Evolutionary conservation across 2,888 invertebrate species (phyloP), one percentile per base, ranked within the genome.

Genomic region (Tetramorium bicarinatum): DNA sequence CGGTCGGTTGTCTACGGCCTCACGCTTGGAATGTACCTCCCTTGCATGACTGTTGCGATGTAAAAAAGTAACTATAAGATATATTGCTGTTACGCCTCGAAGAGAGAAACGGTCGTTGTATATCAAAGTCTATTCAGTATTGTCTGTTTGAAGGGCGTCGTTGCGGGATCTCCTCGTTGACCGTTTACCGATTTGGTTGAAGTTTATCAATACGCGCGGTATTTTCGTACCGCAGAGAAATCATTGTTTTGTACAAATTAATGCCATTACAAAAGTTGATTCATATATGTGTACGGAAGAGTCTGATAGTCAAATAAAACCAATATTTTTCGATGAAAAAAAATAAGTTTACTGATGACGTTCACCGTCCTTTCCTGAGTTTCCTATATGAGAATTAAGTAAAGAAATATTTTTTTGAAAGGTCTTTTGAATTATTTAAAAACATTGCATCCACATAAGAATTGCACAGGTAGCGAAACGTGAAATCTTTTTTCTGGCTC

Each of bases 221-320:
- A 89, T 85, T 88, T 84, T 86, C 83, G 64, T 88, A 85, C 69
- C 56, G 69, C 59, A 38, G 21, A 44, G 21, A 67, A 75, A 47
- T 59, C 79, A 86, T 88, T 64, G 69, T 85, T 90, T 88, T 90
- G 86, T 90, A 90, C 85, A 90, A 82, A 87, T 84, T 84, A 80
- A n/a, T 69, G 34, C 76, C 84, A 85, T 82, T 72, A 75, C 76
- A 82, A 38, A 49, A 74, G 74, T 84, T 85, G 69, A 82, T 85
- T 90, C 77, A 76, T 83, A 87, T 76, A 82, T 77, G 66, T 74
- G 64, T 67, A 71, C 38, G 49, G 44, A 72, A 82, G 82, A 86
- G 64, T 88, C 77, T 86, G 86, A 61, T 66, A 66, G 64, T 29
- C 67, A 59, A 86, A 90, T 88, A 89, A 90, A 90, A 71, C 67